Base-by-base conservation (phyloP, 2,797 vertebrate species). In the Ficedula albicollis region DNA sequence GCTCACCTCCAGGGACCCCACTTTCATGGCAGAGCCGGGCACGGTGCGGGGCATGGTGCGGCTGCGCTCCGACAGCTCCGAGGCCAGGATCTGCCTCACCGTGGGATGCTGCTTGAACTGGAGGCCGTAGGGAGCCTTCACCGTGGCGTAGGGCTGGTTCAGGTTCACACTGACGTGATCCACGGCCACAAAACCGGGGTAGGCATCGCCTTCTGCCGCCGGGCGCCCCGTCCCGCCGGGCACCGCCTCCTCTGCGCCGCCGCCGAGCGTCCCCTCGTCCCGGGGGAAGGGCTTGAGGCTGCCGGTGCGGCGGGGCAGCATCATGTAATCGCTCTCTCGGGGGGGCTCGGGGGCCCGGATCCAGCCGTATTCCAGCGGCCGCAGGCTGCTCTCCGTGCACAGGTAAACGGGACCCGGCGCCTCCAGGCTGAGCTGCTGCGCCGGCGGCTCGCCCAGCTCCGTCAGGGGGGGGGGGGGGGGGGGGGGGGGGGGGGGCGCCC, bases 21-120 rank as follows among this genome's bases (percentile, higher is more conserved):
- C 98, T 84, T 99, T 99, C 98, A 98, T 97, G 97, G 98, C 98
- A 51, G 98, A 98, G 97, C 99, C 99, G 6, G 99, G 99, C 92
- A 99, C 98, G 27, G 99, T 99, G 83, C 99, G 99, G 43, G 99
- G 99, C 98, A 99, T 99, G 97, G 99, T 99, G 96, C 99, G 98
- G 98, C 99, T 99, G 96, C 99, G 98, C 97, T 99, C 99, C 55
- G 98, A 98, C 26, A 99, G 98, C 89, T 98, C 98, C 5, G 98
- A 98, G 34, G 99, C 98, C 93, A 99, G 98, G 96, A 99, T 99
- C 97, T 99, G 99, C 96, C 99, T 97, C 83, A 99, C 98, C 0
- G 98, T 99, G 5, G 99, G 99, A 16, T 98, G 99, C 70, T 99
- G 99, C 97, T 99, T 99, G 97, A 99, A 98, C 96, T 99, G 99